Conservation (phyloP, 2,797 vertebrate genomes). For the Antrozous pallidus region DNA sequence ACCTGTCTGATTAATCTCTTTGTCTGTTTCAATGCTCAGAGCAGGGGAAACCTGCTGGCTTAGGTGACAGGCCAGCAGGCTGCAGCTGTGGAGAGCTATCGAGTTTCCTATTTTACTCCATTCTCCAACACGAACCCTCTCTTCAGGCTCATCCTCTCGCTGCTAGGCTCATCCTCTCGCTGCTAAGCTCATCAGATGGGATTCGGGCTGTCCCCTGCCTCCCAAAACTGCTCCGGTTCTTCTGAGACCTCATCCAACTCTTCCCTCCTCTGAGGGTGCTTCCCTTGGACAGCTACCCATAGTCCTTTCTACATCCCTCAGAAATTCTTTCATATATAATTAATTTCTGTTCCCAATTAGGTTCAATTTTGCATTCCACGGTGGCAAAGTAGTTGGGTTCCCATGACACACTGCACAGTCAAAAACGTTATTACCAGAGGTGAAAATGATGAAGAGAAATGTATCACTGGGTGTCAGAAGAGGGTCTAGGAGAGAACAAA, state of each 20-base stretch:
- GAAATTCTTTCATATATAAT: conserved; percentile 42
- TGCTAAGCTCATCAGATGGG: fast-evolving
- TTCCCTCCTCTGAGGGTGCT: background rate
- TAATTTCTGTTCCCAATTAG: conserved; percentile 50
- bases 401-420: background rate
- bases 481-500: background rate
- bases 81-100: background rate
- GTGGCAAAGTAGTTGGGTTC: background rate
- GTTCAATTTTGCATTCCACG: background rate
- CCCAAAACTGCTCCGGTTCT: background rate
- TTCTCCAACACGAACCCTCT: background rate
- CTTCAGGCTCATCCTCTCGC: background rate
- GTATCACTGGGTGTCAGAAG: background rate
- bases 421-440: background rate
- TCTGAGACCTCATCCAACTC: background rate
- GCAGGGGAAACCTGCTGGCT: background rate
- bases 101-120: background rate
- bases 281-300: background rate
- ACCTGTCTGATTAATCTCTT: conserved; percentile 55
- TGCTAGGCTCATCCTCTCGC: background rate
- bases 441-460: background rate
- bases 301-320: background rate
- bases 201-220: background rate
- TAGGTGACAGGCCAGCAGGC: conserved; percentile 46
- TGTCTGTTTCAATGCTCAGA: conserved; percentile 50